A percentile compares a stretch with the other conserved stretches of the same genome.
These are phyloP conservation scores for Chrysomallon squamiferum DNA, from an alignment of 1,140 invertebrate genomes.

Conservation along the genomic window DNA sequence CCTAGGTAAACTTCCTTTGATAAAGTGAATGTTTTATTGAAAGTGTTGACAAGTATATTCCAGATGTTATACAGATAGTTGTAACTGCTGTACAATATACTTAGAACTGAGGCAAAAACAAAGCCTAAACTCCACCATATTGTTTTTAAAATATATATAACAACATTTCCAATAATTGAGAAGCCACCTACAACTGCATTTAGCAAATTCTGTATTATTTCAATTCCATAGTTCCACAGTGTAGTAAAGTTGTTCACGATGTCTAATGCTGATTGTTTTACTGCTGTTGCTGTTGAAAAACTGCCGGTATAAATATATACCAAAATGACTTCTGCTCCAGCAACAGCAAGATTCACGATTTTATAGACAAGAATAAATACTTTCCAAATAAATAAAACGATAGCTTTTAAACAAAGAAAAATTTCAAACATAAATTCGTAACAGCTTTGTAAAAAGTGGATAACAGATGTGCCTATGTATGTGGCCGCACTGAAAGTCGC, in stretches of 20 bases:
- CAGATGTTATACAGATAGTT: constrained; percentile 10
- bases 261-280: constrained; percentile 17
- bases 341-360: constrained; percentile 14
- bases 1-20: constrained; percentile 29
- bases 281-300: constrained; percentile 10
- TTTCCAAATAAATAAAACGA: constrained; percentile 19
- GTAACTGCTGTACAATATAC: constrained; percentile 1
- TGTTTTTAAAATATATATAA: constrained; percentile 12
- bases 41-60: constrained; percentile 2
- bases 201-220: constrained; percentile 4
- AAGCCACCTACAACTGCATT: constrained; percentile 7
- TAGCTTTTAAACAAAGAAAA: constrained; percentile 12
- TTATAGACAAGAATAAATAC: constrained; percentile 19
- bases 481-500: no score
- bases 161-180: constrained; percentile 18
- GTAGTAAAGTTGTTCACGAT: constrained; percentile 15
- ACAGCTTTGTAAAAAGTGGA: constrained; percentile 4
- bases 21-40: constrained; percentile 1
- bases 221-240: constrained; percentile 11
- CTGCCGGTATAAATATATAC: constrained; percentile 18
- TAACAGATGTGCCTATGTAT: neutral
- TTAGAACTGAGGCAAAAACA: constrained; percentile 16
- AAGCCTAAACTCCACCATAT: constrained; percentile 21
- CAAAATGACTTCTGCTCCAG: constrained; percentile 14
- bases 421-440: constrained; percentile 23